phyloP scores from a whole-genome alignment of 2,797 vertebrate genomes.

The Enteromius argenteus region DNA sequence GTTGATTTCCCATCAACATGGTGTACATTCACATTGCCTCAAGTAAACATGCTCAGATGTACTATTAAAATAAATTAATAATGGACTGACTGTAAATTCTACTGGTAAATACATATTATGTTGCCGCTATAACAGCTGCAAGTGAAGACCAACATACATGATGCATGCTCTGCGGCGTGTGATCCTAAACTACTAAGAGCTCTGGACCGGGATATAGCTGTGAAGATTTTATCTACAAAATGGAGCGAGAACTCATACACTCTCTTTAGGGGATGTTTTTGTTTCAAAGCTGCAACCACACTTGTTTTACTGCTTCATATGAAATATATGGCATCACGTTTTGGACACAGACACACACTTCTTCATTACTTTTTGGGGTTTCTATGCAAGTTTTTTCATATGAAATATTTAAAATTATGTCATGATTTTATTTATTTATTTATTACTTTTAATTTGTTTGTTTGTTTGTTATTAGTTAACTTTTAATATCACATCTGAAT shows the following conservation, averaged over 20 bases:
- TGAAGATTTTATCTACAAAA: slow-evolving; percentile 9
- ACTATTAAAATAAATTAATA: neutral
- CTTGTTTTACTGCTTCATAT: neutral
- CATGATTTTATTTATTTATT: too few relatives aligned
- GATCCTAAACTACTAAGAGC: neutral
- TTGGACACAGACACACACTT: neutral
- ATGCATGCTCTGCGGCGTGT: neutral
- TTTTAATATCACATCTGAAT: neutral
- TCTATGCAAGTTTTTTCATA: neutral
- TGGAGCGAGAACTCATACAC: neutral
- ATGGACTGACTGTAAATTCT: neutral
- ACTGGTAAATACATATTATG: neutral
- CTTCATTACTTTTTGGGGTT: too few relatives aligned
- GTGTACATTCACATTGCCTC: neutral
- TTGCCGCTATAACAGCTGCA: neutral
- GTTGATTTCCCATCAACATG: neutral
- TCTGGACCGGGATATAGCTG: neutral
- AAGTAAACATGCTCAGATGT: neutral
- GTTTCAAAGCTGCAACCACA: neutral
- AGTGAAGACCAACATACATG: neutral
- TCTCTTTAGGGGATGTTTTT: neutral
- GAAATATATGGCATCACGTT: neutral
- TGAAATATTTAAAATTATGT: neutral
- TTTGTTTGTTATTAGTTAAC: neutral
- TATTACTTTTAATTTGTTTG: neutral